Percentiles rank a stretch among this genome's conserved stretches.
These are phyloP conservation scores for Eulemur macaco DNA, from an alignment of 2,113 vertebrate species.

Conservation along the genomic window DNA sequence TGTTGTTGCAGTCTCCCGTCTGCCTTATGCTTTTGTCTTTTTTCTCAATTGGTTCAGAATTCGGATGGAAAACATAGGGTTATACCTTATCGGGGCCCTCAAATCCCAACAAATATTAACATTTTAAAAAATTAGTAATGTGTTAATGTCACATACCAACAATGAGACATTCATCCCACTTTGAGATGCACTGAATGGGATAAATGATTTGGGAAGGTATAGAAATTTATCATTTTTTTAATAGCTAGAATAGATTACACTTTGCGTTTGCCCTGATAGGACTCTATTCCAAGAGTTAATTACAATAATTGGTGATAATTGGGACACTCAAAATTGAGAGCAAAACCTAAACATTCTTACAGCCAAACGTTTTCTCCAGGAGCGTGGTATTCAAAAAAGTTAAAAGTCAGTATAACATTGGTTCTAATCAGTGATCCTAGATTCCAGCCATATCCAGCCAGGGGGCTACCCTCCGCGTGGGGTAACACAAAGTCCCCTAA, in stretches of 20 bases:
- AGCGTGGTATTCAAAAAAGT: neutral
- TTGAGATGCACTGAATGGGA: neutral
- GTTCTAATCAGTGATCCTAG: neutral
- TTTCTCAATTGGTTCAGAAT: neutral
- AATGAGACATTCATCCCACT: neutral
- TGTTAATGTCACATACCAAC: neutral
- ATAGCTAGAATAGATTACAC: neutral
- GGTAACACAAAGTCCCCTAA: neutral
- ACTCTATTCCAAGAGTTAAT: neutral
- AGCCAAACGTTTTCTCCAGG: neutral
- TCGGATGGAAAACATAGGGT: neutral
- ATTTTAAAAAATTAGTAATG: neutral
- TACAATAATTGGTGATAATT: constrained; percentile 13
- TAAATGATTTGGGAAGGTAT: neutral
- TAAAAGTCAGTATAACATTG: neutral
- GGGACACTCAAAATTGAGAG: neutral
- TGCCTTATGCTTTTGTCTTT: neutral
- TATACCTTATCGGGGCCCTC: neutral
- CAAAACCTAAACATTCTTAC: neutral
- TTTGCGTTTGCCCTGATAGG: neutral
- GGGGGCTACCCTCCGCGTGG: neutral
- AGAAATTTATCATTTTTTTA: neutral
- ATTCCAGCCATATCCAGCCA: neutral
- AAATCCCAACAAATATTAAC: neutral
- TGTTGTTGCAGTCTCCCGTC: neutral